phyloP scores from a whole-genome alignment of 1,140 invertebrate species.

The Nomia melanderi region DNA sequence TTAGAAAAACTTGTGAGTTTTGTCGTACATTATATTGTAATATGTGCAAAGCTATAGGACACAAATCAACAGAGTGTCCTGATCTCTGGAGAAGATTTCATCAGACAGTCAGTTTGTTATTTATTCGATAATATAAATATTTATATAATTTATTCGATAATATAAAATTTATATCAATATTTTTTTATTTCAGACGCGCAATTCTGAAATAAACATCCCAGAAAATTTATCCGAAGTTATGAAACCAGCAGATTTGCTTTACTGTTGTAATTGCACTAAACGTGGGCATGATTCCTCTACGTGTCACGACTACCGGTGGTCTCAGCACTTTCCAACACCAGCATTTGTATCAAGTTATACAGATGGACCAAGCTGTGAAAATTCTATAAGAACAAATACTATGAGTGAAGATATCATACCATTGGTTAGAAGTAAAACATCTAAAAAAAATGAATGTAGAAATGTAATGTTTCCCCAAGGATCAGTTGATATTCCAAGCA shows the following conservation, averaged over 20 bases:
- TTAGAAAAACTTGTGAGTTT: constrained; percentile 83
- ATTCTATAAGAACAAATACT: neutral
- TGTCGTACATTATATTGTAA: constrained; percentile 81
- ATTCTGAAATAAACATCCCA: constrained; percentile 34
- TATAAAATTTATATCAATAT: constrained; percentile 10
- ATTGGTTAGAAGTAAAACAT: neutral
- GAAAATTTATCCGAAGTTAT: constrained; percentile 56
- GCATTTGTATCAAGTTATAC: constrained; percentile 69
- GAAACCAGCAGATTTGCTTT: constrained; percentile 74
- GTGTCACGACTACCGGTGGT: constrained; percentile 72
- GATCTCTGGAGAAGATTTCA: constrained; percentile 87
- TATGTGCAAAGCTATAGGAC: constrained; percentile 83
- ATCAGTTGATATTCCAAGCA: neutral
- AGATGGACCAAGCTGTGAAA: constrained; percentile 38
- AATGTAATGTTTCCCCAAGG: neutral
- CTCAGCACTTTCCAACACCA: constrained; percentile 71
- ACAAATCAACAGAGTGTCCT: constrained; percentile 83
- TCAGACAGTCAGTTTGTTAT: constrained; percentile 81
- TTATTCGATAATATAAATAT: constrained; percentile 22
- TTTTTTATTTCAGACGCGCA: constrained; percentile 26
- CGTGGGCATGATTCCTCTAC: constrained; percentile 81
- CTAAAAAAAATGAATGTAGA: neutral
- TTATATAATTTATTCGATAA: neutral
- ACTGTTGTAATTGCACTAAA: constrained; percentile 84
- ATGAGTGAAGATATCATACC: neutral